Evolutionary conservation across 2,888 invertebrate species (phyloP).

Genomic region (Drosophila anomelani): DNA sequence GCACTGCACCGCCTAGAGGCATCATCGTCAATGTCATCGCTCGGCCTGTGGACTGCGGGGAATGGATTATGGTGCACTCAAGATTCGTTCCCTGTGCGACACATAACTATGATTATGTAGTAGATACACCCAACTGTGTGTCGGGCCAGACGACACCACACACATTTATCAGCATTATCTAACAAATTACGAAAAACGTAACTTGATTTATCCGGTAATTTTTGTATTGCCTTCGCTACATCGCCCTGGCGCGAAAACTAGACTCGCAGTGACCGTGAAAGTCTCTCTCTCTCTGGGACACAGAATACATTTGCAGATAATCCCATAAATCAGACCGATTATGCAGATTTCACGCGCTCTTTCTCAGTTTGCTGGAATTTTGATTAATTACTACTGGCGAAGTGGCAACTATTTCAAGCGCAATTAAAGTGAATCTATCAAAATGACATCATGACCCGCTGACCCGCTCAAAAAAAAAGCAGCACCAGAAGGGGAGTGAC

Average conservation of each 20-base stretch:
- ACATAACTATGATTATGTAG: slow-evolving; percentile 18
- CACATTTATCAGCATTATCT: slow-evolving; percentile 82
- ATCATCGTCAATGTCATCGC: slow-evolving; percentile 35
- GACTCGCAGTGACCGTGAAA: slow-evolving; percentile 69
- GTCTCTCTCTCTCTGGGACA: slow-evolving; percentile 35
- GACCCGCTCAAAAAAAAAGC: slow-evolving; percentile 49
- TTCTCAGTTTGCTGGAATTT: slow-evolving; percentile 9
- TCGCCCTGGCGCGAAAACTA: slow-evolving; percentile 45
- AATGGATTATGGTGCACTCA: slow-evolving; percentile 37
- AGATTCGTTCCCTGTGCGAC: slow-evolving; percentile 18
- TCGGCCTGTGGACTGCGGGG: neutral
- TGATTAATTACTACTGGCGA: slow-evolving; percentile 38
- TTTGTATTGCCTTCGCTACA: slow-evolving; percentile 48
- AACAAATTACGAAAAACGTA: slow-evolving; percentile 82
- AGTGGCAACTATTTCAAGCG: slow-evolving; percentile 31
- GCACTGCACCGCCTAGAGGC: slow-evolving; percentile 7
- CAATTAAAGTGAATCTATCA: slow-evolving; percentile 71
- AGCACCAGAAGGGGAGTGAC: slow-evolving; percentile 25
- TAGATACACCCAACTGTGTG: slow-evolving; percentile 67
- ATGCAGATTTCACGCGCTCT: slow-evolving; percentile 26
- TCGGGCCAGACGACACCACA: slow-evolving; percentile 35
- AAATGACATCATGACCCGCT: slow-evolving; percentile 79
- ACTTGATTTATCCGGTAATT: slow-evolving; percentile 84
- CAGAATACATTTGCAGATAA: slow-evolving; percentile 21
- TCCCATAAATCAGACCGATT: slow-evolving; percentile 23